Evolutionary conservation across 2,888 invertebrate species (phyloP), one percentile per base, ranked within the genome.

Genomic region (Ophonus ardosiacus): DNA sequence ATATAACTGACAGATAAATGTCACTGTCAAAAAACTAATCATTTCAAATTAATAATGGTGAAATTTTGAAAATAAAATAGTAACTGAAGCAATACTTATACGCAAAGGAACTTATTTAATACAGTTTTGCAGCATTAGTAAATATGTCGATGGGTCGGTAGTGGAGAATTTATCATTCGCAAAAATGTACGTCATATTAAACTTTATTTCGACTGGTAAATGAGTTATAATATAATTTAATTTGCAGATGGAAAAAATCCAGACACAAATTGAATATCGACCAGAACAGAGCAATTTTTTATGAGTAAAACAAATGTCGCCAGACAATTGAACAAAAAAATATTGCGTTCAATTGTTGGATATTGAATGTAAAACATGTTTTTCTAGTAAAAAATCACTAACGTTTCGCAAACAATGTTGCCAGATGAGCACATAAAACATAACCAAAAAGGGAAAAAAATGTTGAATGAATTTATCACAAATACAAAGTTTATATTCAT

Each of bases 401-500:
- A 63, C 68, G 7, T 38, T 71, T 15, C 68, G 40, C 17, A 71
- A 71, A 71, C 59, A 65, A n/a, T 40, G 17, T 71, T 71, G 4
- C 8, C 13, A 71, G 68, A 38, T 71, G 68, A 6, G 18, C 40
- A 71, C 40, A 71, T 71, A n/a, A 40, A 71, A 71, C 40, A 71
- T 71, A n/a, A 40, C 68, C 38, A 71, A 71, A 71, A 71, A 71
- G 15, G 40, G 40, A 71, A 71, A 71, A 71, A 71, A 31, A 31
- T 71, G 68, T 15, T 17, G 15, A 38, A 15, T 71, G 68, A 71
- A 71, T 71, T 40, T 40, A 71, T 71, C 68, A 71, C 68, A 71
- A 71, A 71, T 40, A 40, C 17, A 71, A 71, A 71, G 6, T 71
- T 71, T 71, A 71, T 71, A 71, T 71, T 71, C 68, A 71, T 71